Evolutionary conservation across 37 sponge, comb jelly and placozoan species (phyloP), one percentile per base, ranked within the genome.

Genomic region (Beroe forskalii): DNA sequence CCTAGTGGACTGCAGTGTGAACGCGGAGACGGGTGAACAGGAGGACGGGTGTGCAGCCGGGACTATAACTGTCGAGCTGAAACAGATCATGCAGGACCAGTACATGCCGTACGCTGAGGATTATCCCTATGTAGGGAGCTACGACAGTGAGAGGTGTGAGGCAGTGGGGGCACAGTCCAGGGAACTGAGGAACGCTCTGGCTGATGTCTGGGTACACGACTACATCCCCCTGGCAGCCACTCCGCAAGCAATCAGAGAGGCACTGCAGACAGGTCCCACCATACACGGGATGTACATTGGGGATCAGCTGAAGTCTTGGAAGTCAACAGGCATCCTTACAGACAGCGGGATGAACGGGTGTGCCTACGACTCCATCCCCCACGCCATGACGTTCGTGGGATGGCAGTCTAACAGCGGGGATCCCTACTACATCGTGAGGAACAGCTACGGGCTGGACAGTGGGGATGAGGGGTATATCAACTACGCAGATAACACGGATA

Each of bases 111-210:
- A 63, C 25, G 66, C 14, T 20, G 66, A 63, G 66, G 66, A 63
- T 63, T 63, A 63, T 19, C 66, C 66, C 14, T 63, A 63, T 30
- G 25, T 30, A 3, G 66, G 66, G 4, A 30, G 25, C 14, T 63
- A 30, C 25, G n/a, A 63, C n/a, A 3, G 28, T 19, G 28, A 63
- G 66, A 63, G 4, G n/a, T 63, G 66, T 20, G 25, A 23, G 25
- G 66, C 20, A 28, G 25, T 4, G 4, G 66, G 66, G 6, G 66
- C 25, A 30, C 20, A 63, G 66, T 24, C 20, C 66, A 8, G 66
- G n/a, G 25, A 63, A 63, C 20, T 24, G 75, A 72, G 75, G 75
- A 72, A 72, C 20, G 75, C 75, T 72, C 75, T 72, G 14, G 37
- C 75, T 12, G 75, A 72, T 37, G 39, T 72, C 20, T 72, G 75